phyloP scores from a whole-genome alignment of 1,140 invertebrate genomes.

The Leptestheria dahalacensis region DNA sequence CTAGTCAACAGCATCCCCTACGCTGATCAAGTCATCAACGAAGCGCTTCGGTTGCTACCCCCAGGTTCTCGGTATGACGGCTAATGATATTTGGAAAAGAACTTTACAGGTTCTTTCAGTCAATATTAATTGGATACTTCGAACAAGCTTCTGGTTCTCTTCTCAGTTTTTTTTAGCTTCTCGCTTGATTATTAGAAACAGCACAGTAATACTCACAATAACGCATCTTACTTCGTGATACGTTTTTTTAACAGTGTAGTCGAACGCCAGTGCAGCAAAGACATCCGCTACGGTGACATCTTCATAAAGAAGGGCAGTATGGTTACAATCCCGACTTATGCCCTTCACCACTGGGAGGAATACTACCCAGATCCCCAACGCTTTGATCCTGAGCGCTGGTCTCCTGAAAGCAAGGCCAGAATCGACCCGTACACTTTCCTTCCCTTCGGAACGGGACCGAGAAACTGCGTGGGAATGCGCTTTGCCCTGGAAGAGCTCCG shows the following conservation, averaged over 20 bases:
- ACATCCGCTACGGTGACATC: background rate
- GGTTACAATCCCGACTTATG: conserved; percentile 33
- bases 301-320: conserved; percentile 30
- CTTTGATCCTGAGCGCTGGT: conserved; percentile 39
- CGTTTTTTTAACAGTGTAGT: too few relatives aligned
- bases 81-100: background rate
- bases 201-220: too few relatives aligned
- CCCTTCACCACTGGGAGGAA: conserved; percentile 41
- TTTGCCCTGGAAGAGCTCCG: conserved; percentile 27
- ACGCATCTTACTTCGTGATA: too few relatives aligned
- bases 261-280: background rate
- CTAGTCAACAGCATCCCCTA: conserved; percentile 40
- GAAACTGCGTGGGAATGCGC: conserved; percentile 38
- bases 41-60: conserved; percentile 38
- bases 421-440: conserved; percentile 33
- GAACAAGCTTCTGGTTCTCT: too few relatives aligned
- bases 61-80: conserved; percentile 23
- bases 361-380: conserved; percentile 41
- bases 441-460: conserved; percentile 40
- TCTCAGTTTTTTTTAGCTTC: too few relatives aligned
- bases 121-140: too few relatives aligned
- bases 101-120: background rate
- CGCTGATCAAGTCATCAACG: conserved; percentile 30
- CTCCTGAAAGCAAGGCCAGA: conserved; percentile 25
- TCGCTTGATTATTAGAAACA: too few relatives aligned